These are phyloP conservation scores for Tapirus indicus DNA, from an alignment of 2,797 vertebrate species.

Conservation along the genomic window DNA sequence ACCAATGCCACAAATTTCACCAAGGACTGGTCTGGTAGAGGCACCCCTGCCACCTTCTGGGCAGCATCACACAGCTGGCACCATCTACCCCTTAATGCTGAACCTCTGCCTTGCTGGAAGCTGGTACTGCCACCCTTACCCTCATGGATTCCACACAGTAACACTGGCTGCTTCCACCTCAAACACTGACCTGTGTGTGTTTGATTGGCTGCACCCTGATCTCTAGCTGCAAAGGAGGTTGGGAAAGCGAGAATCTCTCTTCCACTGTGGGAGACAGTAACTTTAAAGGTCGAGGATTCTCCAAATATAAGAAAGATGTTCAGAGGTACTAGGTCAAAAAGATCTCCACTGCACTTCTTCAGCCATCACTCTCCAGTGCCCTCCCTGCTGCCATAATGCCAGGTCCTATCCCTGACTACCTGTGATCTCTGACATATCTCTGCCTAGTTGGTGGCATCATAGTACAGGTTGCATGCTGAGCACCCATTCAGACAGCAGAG, in stretches of 20 bases:
- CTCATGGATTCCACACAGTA: not conserved
- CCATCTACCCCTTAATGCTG: not conserved
- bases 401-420: not conserved
- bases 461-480: not conserved
- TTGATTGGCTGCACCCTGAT: not conserved
- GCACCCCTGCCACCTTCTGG: not conserved
- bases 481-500: not conserved
- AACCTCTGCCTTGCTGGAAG: not conserved
- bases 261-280: not conserved
- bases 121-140: not conserved
- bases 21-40: not conserved
- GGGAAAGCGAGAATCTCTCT: not conserved
- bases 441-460: not conserved
- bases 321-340: not conserved
- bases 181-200: not conserved
- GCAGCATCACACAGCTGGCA: not conserved
- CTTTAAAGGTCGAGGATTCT: not conserved
- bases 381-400: not conserved
- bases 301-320: not conserved
- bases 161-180: not conserved
- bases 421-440: not conserved
- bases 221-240: not conserved
- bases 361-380: not conserved
- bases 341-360: not conserved
- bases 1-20: conserved; percentile 11